Base-by-base conservation (phyloP, 2,888 invertebrate genomes). In the Spisula subtruncata region DNA sequence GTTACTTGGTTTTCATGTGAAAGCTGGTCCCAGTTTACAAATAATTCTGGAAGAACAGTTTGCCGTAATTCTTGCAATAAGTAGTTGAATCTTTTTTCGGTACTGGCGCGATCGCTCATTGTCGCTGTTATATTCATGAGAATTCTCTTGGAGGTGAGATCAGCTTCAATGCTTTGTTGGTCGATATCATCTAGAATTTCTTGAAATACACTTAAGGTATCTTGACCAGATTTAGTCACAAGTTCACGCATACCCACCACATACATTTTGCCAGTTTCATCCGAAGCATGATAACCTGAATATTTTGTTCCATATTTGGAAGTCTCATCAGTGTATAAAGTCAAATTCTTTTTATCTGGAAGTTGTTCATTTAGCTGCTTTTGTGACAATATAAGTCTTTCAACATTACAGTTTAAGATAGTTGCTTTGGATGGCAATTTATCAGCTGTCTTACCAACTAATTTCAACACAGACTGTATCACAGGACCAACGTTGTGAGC, bases 291-390 rank as follows among this genome's bases (percentile, higher is more conserved):
- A 41, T 87, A 89, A 6, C 91, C 87, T 1, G 83, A 84, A 54
- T 85, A 87, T 41, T 89, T 91, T 0, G 54, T 54, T n/a, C 89
- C 89, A 86, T 80, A 91, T 83, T 90, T 91, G n/a, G n/a, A n/a
- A n/a, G n/a, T n/a, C n/a, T n/a, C n/a, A n/a, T n/a, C n/a, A n/a
- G n/a, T n/a, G n/a, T n/a, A n/a, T n/a, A n/a, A n/a, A n/a, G n/a
- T n/a, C 8, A 88, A 14, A 81, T 86, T 86, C 5, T 10, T 4
- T 18, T 86, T 48, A 16, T 85, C 82, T 81, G 87, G 54, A 5
- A 87, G 14, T 14, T 25, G 18, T 86, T 89, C 91, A 83, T 48
- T 80, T 32, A 91, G 18, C 48, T 91, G 89, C n/a, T 41, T 85
- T 86, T 91, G 89, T 0, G 85, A 89, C 60, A 88, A 14, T 46